Base-by-base conservation (phyloP, 2,113 vertebrate genomes). In the Notothenia coriiceps region DNA sequence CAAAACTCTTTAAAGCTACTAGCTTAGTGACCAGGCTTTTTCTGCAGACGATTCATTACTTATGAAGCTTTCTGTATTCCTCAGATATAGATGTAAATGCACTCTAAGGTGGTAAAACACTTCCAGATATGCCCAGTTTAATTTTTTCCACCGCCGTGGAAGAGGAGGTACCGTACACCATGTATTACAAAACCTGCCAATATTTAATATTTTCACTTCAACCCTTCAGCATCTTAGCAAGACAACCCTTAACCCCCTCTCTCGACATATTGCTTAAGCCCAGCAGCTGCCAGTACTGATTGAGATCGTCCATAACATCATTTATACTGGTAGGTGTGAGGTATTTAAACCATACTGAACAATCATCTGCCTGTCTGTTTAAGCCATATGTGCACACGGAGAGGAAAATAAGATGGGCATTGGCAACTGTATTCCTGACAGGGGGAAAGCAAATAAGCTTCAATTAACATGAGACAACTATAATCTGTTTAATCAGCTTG, bases 401-500 rank as follows among this genome's bases (percentile, higher is more conserved):
- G 12, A 56, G 65, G 13, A 25, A 47, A 22, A 5, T 18, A 33
- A 46, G 55, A 69, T 33, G 46, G 33, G 22, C 13, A 57, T 65
- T 66, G 29, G 55, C 73, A 81, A 77, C 82, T 80, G 77, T 72
- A 79, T 46, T 78, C 54, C 17, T 64, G 64, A 55, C 74, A 84
- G 77, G n/a, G 22, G 72, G 59, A 66, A 65, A 86, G 77, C 65
- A 79, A 79, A 79, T 62, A 81, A 70, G 66, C 71, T 18, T 74
- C 65, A 88, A 83, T 89, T 89, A 87, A 88, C 64, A 64, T 55
- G 70, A 91, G 78, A 89, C 75, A 75, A 77, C 64, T 59, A 22
- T 85, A 85, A 84, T 87, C 81, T 69, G 73, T 89, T 89, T 84
- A 88, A 93, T 91, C 88, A 82, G 80, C 83, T 44, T 51, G 25